Base-by-base conservation (phyloP, 2,888 invertebrate species). In the Eumacrocentrus americanus region DNA sequence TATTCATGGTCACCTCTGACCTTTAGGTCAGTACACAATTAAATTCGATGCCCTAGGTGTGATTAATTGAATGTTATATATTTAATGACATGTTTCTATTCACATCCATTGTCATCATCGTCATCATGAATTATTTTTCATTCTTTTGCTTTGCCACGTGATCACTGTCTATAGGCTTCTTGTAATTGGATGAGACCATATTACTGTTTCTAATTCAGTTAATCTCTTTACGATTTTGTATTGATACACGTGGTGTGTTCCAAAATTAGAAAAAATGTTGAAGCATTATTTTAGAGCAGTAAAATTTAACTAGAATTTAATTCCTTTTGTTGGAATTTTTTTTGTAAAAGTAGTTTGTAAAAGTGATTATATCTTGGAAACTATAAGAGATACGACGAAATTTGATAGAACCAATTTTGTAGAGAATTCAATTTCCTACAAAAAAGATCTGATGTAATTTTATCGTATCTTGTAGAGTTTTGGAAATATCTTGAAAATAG, bases 151-250 rank as follows among this genome's bases (percentile, higher is more conserved):
- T 11, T 16, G 9, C 16, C 48, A 48, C 14, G 48, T 34, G 48
- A 18, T n/a, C 48, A 48, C 9, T 58, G n/a, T 34, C 16, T 11
- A 14, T n/a, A n/a, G 76, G 76, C 68, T 74, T 75, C 75, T 60
- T 65, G 64, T 74, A 74, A 75, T 75, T 73, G 76, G 75, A 75
- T 75, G 75, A 75, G 64, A 60, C 76, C 75, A 56, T 72, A 76
- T 62, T 60, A 66, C 61, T 69, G 70, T 61, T 47, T 63, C 67
- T 75, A 75, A 74, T 75, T 73, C 18, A 71, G 65, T 57, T 67
- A 74, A 75, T 73, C 72, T 69, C 66, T 66, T 73, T 73, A 72
- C 2, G 12, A 5, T 14, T 44, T 44, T 34, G 6, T 11, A 25
- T 29, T 16, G n/a, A 35, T 44, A 35, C 23, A 22, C 16, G n/a